These are phyloP conservation scores for Carlito syrichta DNA, from an alignment of 2,113 vertebrate species.

Conservation along the genomic window DNA sequence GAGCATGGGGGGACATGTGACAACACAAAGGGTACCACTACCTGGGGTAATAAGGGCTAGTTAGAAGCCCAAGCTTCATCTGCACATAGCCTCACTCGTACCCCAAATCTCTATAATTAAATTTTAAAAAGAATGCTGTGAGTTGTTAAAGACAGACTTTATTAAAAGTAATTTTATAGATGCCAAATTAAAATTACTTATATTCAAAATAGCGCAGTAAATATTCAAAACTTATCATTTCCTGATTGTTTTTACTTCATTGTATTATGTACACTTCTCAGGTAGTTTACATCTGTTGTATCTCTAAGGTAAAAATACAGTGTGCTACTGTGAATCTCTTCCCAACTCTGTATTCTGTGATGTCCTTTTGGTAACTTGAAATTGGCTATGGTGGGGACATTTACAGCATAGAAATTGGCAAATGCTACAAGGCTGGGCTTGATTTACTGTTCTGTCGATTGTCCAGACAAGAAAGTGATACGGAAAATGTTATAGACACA, in stretches of 20 bases:
- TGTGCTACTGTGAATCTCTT: not conserved
- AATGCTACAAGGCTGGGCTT: not conserved
- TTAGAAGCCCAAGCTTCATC: too few species aligned
- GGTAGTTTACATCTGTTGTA: not conserved
- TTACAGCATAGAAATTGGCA: not conserved
- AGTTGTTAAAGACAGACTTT: not conserved
- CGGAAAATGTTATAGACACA: not conserved
- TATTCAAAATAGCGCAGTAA: not conserved
- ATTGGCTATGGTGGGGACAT: not conserved
- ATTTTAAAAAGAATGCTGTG: too few species aligned
- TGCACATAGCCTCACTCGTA: too few species aligned
- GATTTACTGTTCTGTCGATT: not conserved
- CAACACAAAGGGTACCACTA: too few species aligned
- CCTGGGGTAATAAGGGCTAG: too few species aligned
- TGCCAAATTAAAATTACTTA: not conserved
- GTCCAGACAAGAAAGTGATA: not conserved
- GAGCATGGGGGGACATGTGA: too few species aligned
- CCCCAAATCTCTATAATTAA: too few species aligned
- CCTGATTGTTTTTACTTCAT: not conserved
- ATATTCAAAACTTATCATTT: not conserved
- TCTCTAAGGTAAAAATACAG: not conserved
- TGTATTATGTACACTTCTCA: not conserved
- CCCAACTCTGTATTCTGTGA: not conserved
- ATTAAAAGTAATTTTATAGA: not conserved
- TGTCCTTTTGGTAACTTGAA: not conserved